phyloP scores from a whole-genome alignment of 2,113 vertebrate genomes.

The Nesoenas mayeri region DNA sequence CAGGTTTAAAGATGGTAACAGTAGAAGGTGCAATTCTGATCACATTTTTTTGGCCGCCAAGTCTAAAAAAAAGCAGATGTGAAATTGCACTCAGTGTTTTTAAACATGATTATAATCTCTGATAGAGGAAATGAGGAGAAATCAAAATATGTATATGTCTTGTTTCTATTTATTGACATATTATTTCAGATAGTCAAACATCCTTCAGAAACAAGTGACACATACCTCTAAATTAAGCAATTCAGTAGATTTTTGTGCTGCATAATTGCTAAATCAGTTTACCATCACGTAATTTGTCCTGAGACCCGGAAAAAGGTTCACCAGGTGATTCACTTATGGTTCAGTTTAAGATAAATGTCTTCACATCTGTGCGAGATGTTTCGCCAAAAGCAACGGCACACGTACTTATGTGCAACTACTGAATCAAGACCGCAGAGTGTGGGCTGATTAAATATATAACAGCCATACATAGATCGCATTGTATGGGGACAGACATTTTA shows the following conservation, averaged over 20 bases:
- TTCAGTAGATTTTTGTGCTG: not conserved
- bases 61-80: not conserved
- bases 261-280: not conserved
- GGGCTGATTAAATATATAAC: not conserved
- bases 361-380: not conserved
- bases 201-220: not conserved
- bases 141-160: rapidly evolving
- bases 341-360: not conserved
- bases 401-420: not conserved
- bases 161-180: not conserved
- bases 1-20: not conserved
- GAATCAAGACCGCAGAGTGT: not conserved
- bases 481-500: too few species aligned
- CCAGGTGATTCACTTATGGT: not conserved
- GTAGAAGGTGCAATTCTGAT: not conserved
- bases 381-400: not conserved
- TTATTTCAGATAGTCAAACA: not conserved
- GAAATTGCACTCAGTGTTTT: not conserved
- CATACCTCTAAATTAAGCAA: not conserved
- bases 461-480: not conserved
- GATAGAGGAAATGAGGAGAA: not conserved
- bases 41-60: not conserved
- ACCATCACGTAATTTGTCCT: not conserved
- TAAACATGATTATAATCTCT: not conserved
- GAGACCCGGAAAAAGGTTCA: not conserved